phyloP scores from a whole-genome alignment of 2,888 invertebrate species.

The Micropterix aruncella region DNA sequence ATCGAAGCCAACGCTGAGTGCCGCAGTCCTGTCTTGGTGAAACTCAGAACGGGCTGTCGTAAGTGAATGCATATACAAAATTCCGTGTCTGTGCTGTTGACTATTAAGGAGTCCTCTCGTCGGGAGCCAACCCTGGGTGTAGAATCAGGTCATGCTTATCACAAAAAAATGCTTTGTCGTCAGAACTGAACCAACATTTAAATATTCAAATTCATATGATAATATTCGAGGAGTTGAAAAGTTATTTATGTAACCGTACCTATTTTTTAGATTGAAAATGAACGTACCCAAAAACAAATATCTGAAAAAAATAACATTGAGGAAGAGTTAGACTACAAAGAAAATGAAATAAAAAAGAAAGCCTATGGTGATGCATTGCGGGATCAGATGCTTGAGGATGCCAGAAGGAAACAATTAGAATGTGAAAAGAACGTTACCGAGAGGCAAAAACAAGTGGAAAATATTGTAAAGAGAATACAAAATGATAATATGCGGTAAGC shows the following conservation, averaged over 20 bases:
- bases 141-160: not conserved
- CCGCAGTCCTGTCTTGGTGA: too few relatives aligned
- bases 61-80: too few relatives aligned
- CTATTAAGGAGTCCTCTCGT: too few relatives aligned
- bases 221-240: too few relatives aligned
- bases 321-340: not conserved
- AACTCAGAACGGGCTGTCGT: too few relatives aligned
- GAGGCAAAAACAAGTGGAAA: not conserved
- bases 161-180: not conserved
- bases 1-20: too few relatives aligned
- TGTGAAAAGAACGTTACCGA: not conserved
- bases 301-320: not conserved
- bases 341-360: not conserved
- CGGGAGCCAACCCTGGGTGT: not conserved
- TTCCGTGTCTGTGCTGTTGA: too few relatives aligned
- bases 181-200: too few relatives aligned
- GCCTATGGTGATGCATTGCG: not conserved
- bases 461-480: not conserved
- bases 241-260: too few relatives aligned
- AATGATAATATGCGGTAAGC: not conserved
- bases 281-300: not conserved
- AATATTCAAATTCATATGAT: too few relatives aligned
- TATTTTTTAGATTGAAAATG: not conserved
- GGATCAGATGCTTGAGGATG: not conserved
- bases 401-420: not conserved